A percentile compares a stretch with the other conserved stretches of the same genome.
Conservation (phyloP, 2,888 invertebrate genomes). For the Mythimna impura region DNA sequence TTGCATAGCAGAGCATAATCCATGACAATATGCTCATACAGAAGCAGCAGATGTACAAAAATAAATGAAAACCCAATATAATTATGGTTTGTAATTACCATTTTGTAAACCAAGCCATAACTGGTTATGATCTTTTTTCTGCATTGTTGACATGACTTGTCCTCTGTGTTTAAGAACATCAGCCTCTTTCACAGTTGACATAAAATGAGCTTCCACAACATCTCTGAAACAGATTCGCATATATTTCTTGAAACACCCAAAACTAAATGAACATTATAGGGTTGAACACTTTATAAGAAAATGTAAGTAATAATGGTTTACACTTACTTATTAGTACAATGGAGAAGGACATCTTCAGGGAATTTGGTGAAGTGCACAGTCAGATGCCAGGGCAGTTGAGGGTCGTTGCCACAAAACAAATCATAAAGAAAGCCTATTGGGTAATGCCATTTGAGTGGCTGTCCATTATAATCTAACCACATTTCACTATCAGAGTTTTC, state of each 20-base stretch:
- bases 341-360: constrained; percentile 96
- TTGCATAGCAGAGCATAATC: not conserved
- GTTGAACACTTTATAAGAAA: not conserved
- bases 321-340: constrained; percentile 94
- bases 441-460: constrained; percentile 97
- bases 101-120: constrained; percentile 98
- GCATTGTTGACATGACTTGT: constrained; percentile 97
- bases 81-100: constrained; percentile 89
- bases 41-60: not conserved
- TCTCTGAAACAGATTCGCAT: constrained; percentile 91
- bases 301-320: constrained; percentile 1
- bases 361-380: constrained; percentile 98
- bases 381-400: constrained; percentile 97
- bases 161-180: constrained; percentile 99
- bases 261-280: not conserved
- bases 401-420: constrained; percentile 92
- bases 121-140: constrained; percentile 98
- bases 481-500: constrained; percentile 96
- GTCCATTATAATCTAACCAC: constrained; percentile 98
- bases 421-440: constrained; percentile 98
- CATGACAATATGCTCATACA: not conserved
- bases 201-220: constrained; percentile 97
- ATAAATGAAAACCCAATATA: not conserved
- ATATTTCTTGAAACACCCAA: not conserved
- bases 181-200: constrained; percentile 99